Evolutionary conservation across 2,797 vertebrate species (phyloP), one percentile per base, ranked within the genome.

Genomic region (Tolypeutes matacus): DNA sequence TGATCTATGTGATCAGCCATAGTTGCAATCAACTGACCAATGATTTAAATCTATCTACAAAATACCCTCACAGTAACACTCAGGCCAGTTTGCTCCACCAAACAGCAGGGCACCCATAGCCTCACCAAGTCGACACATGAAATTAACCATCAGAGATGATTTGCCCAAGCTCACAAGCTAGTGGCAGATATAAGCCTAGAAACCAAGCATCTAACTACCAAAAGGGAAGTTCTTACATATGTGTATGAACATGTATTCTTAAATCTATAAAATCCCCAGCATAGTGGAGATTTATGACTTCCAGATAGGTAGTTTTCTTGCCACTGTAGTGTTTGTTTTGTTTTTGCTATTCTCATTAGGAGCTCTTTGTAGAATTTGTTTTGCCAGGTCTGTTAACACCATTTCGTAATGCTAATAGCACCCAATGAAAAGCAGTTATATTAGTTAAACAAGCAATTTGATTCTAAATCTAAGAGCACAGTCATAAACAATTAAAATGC

Each of bases 391-490:
- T 80, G 7, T 69, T 84, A 93, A 94, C 2, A 46, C 53, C 72
- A 80, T 85, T 94, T 93, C 64, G 70, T 83, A 91, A 84, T 67
- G 31, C 65, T 88, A 93, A 67, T 51, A 70, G 39, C 86, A 91
- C 42, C 83, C 73, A 72, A 5, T 34, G 42, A 86, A 94, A 89
- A 93, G 46, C 60, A 69, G 14, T 86, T 36, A 11, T 36, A 76
- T 86, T 84, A 91, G 62, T 86, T 93, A 94, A 87, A 58, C 27
- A 80, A 67, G 80, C 56, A 95, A 95, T 86, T 75, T 83, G 46
- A 86, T 92, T 93, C 78, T 62, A 81, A 96, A 83, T 49, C 76
- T 73, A 84, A 94, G 8, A 93, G 82, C 13, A 75, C n/a, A 89
- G 14, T 92, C 73, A 15, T 76, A 83, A 83, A 18, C 94, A 82